Evolutionary conservation across 2,797 vertebrate species (phyloP).

Genomic region (Choloepus didactylus): DNA sequence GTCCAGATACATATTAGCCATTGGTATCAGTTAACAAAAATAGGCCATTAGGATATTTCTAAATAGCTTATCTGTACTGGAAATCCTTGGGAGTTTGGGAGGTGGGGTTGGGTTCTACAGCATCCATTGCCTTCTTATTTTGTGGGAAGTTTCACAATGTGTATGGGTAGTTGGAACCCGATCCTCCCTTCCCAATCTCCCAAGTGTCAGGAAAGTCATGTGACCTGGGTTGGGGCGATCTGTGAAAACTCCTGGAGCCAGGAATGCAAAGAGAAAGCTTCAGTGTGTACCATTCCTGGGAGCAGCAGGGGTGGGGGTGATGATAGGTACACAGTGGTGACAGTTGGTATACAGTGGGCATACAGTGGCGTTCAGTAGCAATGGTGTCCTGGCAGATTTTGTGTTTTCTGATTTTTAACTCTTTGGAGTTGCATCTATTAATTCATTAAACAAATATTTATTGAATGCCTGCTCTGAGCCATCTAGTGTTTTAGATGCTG

Average conservation of each 20-base stretch:
- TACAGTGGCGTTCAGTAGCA: no score
- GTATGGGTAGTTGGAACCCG: neutral
- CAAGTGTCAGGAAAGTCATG: neutral
- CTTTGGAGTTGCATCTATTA: neutral
- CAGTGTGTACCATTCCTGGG: accelerated
- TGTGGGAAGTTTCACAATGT: neutral
- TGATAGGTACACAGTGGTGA: no score
- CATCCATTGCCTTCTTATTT: neutral
- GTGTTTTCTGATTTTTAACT: neutral
- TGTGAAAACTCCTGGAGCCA: neutral
- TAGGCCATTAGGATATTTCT: neutral
- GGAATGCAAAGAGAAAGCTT: neutral
- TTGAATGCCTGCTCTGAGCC: neutral
- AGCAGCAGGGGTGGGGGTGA: accelerated
- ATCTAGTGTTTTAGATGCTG: neutral
- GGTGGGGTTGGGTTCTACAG: neutral
- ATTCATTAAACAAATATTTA: neutral
- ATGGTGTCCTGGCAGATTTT: neutral
- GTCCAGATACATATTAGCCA: neutral
- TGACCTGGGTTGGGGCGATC: neutral
- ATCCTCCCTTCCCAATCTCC: neutral
- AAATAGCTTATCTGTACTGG: neutral
- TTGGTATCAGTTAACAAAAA: neutral
- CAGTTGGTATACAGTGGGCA: neutral
- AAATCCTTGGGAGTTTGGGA: neutral